Evolutionary conservation across 2,113 vertebrate species (phyloP), one percentile per base, ranked within the genome.

Genomic region (Prinia subflava): DNA sequence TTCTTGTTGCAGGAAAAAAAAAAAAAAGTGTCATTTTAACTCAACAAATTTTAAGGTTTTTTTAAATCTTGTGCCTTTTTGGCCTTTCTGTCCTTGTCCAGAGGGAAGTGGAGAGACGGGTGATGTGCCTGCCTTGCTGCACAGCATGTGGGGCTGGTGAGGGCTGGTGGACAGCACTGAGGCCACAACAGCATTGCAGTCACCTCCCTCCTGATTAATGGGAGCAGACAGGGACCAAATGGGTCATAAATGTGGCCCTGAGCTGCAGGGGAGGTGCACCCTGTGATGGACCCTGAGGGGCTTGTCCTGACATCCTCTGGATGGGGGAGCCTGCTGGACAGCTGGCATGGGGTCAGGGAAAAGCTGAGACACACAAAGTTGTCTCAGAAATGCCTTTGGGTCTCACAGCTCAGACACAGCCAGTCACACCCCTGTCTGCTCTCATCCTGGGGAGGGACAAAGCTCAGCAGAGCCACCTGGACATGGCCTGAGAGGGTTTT

Each of bases 181-280:
- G 64, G 85, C 35, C 79, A 47, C 31, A 27, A 79, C 68, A 92
- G 68, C 75, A 11, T 3, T 41, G 28, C 82, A 52, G 55, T 78
- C 83, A 92, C 42, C 71, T 93, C 79, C 47, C 17, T 68, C 78
- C 55, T 83, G 33, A 24, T 31, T 90, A 68, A 86, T 42, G 52
- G 79, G 56, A 94, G 37, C 60, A 71, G 96, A 89, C 79, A 86
- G 68, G 35, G 75, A 90, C 78, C 82, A 91, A 85, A 87, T 30
- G 75, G 92, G 95, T 96, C 89, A 93, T 83, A 93, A 96, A 90
- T 1, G 7, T 87, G 68, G 56, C 83, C 56, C 33, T 21, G 25
- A 81, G 83, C 68, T 90, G 64, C 47, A 71, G 60, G 28, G 68
- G 83, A 64, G 57, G 13, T 90, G 35, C 62, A 67, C 19, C 33